These are phyloP conservation scores for Tolypeutes matacus DNA, from an alignment of 2,797 vertebrate species.

Conservation along the genomic window DNA sequence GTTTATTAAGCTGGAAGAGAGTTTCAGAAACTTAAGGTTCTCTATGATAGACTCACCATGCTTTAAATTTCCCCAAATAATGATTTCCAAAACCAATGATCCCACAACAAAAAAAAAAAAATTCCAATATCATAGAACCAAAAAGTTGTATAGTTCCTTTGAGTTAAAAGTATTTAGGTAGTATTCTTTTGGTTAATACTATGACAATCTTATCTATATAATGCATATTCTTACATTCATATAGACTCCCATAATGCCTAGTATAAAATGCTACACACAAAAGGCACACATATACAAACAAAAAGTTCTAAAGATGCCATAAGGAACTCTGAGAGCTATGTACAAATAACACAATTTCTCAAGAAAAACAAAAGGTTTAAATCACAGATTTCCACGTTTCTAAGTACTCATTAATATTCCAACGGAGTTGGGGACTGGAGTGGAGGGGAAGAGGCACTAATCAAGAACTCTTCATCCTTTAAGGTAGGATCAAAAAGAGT, in stretches of 20 bases:
- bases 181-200: neutral
- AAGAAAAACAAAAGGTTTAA: slow-evolving; percentile 46
- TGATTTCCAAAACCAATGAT: neutral
- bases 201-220: neutral
- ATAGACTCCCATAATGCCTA: neutral
- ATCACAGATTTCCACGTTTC: neutral
- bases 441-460: neutral
- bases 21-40: neutral
- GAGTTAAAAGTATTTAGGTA: neutral
- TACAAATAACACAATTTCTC: slow-evolving; percentile 14
- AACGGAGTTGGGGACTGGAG: neutral
- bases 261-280: neutral
- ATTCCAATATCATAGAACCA: neutral
- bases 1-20: neutral
- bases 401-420: neutral
- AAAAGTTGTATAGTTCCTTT: neutral
- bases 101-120: neutral
- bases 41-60: neutral
- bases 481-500: neutral
- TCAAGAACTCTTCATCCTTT: slow-evolving; percentile 3
- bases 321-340: neutral
- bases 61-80: neutral
- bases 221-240: neutral
- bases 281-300: neutral
- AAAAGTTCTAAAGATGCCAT: neutral